These are phyloP conservation scores for Bufo bufo DNA, from an alignment of 2,113 vertebrate species.

Conservation along the genomic window DNA sequence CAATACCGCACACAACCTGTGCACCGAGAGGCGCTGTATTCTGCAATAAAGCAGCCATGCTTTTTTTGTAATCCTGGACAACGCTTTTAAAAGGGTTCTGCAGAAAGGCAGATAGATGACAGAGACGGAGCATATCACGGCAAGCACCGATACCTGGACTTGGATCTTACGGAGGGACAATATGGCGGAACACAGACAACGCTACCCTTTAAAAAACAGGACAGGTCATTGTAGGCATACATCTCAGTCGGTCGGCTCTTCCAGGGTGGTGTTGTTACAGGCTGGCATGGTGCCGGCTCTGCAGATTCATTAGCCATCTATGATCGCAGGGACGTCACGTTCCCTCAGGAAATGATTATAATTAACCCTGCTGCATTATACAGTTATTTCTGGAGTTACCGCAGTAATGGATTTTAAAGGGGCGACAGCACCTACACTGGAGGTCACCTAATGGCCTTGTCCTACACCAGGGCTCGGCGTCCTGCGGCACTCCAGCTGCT, in stretches of 20 bases:
- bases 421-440: background rate
- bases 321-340: background rate
- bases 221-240: conserved; percentile 42
- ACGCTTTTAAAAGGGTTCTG: background rate
- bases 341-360: background rate
- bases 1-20: too few species aligned
- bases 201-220: conserved; percentile 71
- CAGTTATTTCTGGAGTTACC: background rate
- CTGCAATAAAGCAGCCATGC: too few species aligned
- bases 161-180: conserved; percentile 87
- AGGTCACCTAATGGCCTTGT: too few species aligned
- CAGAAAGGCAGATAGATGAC: background rate
- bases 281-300: background rate
- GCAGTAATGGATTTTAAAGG: background rate
- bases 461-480: too few species aligned
- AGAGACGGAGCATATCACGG: conserved; percentile 55
- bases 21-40: too few species aligned
- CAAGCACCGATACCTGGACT: conserved; percentile 84
- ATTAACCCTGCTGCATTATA: background rate
- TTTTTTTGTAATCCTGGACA: too few species aligned
- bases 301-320: background rate
- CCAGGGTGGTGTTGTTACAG: background rate
- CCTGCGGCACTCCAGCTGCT: too few species aligned
- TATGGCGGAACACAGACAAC: conserved; percentile 78
- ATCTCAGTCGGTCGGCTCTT: background rate